phyloP scores from a whole-genome alignment of 2,888 invertebrate genomes.

The Unio pictorum region DNA sequence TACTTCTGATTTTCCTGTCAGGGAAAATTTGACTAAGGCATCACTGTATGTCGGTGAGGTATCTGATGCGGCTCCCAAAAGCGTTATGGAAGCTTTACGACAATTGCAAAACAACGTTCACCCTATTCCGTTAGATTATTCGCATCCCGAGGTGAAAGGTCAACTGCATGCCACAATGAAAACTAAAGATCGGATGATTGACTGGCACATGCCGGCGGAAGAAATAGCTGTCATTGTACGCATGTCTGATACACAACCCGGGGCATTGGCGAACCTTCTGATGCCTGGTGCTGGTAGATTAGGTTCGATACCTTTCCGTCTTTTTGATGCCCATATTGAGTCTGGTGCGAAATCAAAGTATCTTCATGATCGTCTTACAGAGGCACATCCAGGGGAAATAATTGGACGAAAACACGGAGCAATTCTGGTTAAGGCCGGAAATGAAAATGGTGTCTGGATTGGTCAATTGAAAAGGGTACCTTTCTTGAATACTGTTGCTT shows the following conservation, averaged over 20 bases:
- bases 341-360: background rate
- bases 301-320: background rate
- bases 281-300: background rate
- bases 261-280: background rate
- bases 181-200: conserved; percentile 1
- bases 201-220: conserved; percentile 6
- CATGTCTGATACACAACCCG: conserved; percentile 10
- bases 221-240: conserved; percentile 4
- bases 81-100: background rate
- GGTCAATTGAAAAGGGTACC: conserved; percentile 31
- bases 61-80: background rate
- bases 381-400: conserved; percentile 11
- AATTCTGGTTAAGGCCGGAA: conserved; percentile 18
- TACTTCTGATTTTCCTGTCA: conserved; percentile 12
- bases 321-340: conserved; percentile 7
- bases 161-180: background rate
- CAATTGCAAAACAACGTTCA: too few species aligned
- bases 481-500: too few species aligned
- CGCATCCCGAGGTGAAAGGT: background rate
- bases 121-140: conserved; percentile 7
- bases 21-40: conserved; percentile 13
- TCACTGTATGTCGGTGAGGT: conserved; percentile 20
- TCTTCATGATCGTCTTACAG: conserved; percentile 1
- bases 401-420: conserved; percentile 18
- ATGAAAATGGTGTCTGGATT: conserved; percentile 23